Evolutionary conservation across 2,888 invertebrate genomes (phyloP).

Genomic region (Synanthedon vespiformis): DNA sequence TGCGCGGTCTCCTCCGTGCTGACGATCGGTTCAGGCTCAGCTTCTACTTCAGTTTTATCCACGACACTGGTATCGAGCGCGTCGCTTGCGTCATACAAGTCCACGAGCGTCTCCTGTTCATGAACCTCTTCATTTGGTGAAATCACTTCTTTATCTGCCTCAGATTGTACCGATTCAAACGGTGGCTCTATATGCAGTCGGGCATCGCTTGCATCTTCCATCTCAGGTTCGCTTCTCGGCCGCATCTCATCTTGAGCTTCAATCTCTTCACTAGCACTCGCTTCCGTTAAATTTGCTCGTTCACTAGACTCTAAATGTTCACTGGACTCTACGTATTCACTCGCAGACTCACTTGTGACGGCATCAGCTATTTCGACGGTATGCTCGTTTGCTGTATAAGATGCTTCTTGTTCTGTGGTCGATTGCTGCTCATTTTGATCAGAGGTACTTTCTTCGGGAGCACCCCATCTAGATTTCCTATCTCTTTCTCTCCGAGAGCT

Average conservation of each 20-base stretch:
- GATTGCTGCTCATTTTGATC: not conserved
- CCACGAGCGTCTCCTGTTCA: conserved; percentile 2
- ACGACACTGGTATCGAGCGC: conserved; percentile 43
- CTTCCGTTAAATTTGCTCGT: not conserved
- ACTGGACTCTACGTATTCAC: not conserved
- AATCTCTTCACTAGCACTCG: not conserved
- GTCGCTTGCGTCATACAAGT: conserved; percentile 39
- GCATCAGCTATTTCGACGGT: not conserved
- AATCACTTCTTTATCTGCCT: not conserved
- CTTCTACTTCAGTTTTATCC: not conserved
- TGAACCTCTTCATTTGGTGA: not conserved
- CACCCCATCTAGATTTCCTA: conserved; percentile 33
- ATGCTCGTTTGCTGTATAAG: not conserved
- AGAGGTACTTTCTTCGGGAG: conserved; percentile 4
- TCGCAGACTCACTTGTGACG: not conserved
- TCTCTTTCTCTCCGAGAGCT: conserved; percentile 39
- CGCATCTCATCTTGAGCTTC: not conserved
- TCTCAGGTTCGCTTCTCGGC: not conserved
- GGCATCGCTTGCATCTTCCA: not conserved
- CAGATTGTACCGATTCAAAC: not conserved
- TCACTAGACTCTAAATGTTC: not conserved
- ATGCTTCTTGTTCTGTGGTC: not conserved
- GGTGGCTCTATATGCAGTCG: not conserved
- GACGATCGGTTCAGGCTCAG: not conserved
- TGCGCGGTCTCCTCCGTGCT: conserved; percentile 2